phyloP scores from a whole-genome alignment of 2,797 vertebrate genomes.

The Syncerus caffer region DNA sequence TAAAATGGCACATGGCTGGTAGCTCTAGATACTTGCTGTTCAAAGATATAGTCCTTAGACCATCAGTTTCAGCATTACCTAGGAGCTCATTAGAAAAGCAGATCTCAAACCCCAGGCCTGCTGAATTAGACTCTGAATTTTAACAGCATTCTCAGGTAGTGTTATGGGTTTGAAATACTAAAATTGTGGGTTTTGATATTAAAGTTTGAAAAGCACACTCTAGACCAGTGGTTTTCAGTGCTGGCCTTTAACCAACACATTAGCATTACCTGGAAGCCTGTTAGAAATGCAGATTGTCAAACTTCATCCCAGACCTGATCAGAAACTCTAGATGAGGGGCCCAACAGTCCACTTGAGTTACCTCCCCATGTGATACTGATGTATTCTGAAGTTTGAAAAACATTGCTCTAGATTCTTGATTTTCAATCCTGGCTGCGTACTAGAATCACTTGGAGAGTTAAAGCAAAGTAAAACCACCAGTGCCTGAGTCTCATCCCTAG shows the following conservation, averaged over 20 bases:
- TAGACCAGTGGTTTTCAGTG: background rate
- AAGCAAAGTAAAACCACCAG: background rate
- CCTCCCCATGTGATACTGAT: background rate
- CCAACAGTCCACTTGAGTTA: background rate
- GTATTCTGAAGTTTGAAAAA: background rate
- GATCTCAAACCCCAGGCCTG: background rate
- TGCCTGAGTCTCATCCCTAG: background rate
- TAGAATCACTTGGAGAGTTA: background rate
- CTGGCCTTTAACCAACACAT: background rate
- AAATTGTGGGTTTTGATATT: background rate
- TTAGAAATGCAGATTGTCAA: background rate
- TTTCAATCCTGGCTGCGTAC: background rate
- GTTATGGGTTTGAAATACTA: background rate
- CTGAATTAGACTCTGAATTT: background rate
- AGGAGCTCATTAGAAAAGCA: background rate
- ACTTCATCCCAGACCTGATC: background rate
- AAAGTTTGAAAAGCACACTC: background rate
- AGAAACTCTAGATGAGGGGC: background rate
- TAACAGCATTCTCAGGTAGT: background rate
- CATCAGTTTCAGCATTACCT: background rate
- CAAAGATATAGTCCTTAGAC: background rate
- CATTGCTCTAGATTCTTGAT: background rate
- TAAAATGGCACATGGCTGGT: background rate
- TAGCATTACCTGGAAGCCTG: conserved; percentile 1
- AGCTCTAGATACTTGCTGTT: background rate